phyloP scores from a whole-genome alignment of 2,888 invertebrate genomes.

The Plebejus anna region DNA sequence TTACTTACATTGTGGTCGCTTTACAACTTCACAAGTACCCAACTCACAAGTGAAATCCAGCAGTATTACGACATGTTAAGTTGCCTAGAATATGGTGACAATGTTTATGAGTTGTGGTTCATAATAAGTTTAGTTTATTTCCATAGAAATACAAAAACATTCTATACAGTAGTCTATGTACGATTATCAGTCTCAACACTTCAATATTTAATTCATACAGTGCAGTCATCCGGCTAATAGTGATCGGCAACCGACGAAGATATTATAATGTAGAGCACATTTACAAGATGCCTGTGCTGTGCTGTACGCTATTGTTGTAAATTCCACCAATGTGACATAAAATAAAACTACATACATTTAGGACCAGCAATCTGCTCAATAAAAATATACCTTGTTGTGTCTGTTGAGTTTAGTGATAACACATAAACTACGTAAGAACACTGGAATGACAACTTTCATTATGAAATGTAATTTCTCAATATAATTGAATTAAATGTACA shows the following conservation, averaged over 20 bases:
- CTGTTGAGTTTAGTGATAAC: conserved; percentile 19
- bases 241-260: neutral
- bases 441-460: conserved; percentile 24
- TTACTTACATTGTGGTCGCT: neutral
- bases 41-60: neutral
- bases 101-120: conserved; percentile 26
- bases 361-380: neutral
- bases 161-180: conserved; percentile 67
- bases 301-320: conserved; percentile 68
- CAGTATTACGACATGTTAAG: neutral
- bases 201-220: conserved; percentile 57
- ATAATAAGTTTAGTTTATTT: conserved; percentile 61
- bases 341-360: conserved; percentile 31
- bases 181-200: conserved; percentile 76
- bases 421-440: conserved; percentile 6
- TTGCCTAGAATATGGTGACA: neutral
- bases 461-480: conserved; percentile 11
- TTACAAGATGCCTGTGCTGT: too few relatives aligned
- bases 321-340: conserved; percentile 58
- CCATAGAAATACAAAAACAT: conserved; percentile 74
- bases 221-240: neutral
- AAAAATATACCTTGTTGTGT: neutral
- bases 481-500: conserved; percentile 16
- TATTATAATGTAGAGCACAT: too few relatives aligned
- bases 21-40: neutral